phyloP scores from a whole-genome alignment of 2,888 invertebrate genomes.

The Chymomyza procnemis region DNA sequence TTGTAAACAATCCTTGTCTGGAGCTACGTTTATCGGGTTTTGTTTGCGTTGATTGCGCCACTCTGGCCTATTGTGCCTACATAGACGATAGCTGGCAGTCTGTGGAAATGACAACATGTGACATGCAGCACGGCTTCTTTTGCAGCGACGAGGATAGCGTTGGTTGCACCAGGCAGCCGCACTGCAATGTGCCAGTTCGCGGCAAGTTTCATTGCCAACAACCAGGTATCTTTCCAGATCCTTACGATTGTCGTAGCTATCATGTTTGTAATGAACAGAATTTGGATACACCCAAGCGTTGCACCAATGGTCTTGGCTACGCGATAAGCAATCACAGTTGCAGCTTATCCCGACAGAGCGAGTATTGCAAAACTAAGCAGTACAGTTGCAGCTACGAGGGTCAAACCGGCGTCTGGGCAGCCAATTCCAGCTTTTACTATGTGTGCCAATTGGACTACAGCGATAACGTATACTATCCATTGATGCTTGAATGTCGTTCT shows the following conservation, averaged over 20 bases:
- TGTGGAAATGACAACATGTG: conserved; percentile 47
- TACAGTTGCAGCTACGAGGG: conserved; percentile 62
- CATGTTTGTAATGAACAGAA: conserved; percentile 65
- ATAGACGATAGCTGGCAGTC: conserved; percentile 53
- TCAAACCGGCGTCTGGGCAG: conserved; percentile 61
- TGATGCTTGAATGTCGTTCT: conserved; percentile 64
- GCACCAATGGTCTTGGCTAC: conserved; percentile 62
- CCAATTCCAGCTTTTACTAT: conserved; percentile 66
- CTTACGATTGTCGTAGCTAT: conserved; percentile 74
- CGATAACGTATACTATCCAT: conserved; percentile 52
- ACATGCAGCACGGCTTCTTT: conserved; percentile 51
- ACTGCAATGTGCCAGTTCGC: conserved; percentile 52
- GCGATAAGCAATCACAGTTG: conserved; percentile 59
- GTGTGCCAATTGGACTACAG: conserved; percentile 54
- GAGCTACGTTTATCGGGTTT: conserved; percentile 59
- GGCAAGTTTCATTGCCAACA: conserved; percentile 68
- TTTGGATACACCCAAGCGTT: conserved; percentile 49
- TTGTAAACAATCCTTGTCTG: conserved; percentile 60
- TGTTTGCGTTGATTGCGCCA: conserved; percentile 61
- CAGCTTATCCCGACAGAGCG: conserved; percentile 43
- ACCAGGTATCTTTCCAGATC: conserved; percentile 71
- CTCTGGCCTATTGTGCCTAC: conserved; percentile 57
- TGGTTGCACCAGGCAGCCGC: conserved; percentile 59
- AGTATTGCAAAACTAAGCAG: conserved; percentile 55
- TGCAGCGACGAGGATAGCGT: conserved; percentile 59